These are phyloP conservation scores for Pterophyllum scalare DNA, from an alignment of 2,113 vertebrate genomes.

Conservation along the genomic window DNA sequence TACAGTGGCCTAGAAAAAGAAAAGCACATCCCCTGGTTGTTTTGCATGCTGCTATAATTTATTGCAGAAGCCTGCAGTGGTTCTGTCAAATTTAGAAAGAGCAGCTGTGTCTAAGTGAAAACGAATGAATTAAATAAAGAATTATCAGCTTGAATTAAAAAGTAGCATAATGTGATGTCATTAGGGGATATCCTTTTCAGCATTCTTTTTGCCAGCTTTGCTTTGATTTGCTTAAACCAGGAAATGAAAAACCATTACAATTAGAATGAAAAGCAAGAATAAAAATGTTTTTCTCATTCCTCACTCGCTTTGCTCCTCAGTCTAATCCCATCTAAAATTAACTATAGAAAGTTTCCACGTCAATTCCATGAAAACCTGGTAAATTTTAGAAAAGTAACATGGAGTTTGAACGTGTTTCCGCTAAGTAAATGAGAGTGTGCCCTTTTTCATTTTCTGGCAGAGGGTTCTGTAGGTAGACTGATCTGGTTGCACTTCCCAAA, in stretches of 20 bases:
- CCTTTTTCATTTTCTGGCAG: background rate
- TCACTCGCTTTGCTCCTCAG: too few relatives aligned
- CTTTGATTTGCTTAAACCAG: background rate
- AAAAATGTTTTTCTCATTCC: background rate
- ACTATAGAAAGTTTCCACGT: too few relatives aligned
- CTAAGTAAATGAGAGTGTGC: background rate
- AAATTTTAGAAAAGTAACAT: background rate
- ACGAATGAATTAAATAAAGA: background rate
- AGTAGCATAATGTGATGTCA: constrained; percentile 1
- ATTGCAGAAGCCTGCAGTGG: background rate
- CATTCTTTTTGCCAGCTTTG: background rate
- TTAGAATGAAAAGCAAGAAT: background rate
- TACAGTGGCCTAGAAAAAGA: constrained; percentile 62
- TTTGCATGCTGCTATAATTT: background rate
- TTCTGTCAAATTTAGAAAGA: background rate
- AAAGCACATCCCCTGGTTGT: background rate
- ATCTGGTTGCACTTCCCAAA: background rate
- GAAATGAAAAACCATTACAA: background rate
- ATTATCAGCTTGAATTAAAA: constrained; percentile 5
- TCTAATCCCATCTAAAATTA: too few relatives aligned
- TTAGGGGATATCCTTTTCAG: background rate
- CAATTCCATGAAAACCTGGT: background rate
- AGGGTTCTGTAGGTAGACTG: background rate
- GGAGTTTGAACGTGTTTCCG: background rate
- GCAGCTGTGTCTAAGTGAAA: background rate